These are phyloP conservation scores for Megaptera novaeangliae DNA, from an alignment of 2,113 vertebrate genomes.

Conservation along the genomic window DNA sequence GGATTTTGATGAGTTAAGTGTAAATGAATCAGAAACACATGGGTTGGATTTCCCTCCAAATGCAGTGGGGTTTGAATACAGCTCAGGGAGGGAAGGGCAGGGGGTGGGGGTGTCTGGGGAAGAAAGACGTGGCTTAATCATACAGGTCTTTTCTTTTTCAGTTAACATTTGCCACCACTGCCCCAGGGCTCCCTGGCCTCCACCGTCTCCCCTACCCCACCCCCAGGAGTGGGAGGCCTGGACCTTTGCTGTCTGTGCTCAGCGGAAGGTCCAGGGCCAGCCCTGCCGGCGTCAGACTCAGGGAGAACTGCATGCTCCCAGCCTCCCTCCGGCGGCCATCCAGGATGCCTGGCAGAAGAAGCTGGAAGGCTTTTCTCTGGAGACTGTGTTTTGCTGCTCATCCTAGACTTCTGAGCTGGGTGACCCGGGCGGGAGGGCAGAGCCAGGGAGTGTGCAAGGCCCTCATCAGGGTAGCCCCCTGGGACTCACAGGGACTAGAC, in stretches of 20 bases:
- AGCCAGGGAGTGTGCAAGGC: neutral
- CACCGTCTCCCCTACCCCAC: too few relatives aligned
- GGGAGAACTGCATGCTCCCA: neutral
- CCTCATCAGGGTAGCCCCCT: neutral
- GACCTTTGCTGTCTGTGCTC: neutral
- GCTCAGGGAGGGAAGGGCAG: constrained; percentile 12
- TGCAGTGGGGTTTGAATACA: constrained; percentile 60
- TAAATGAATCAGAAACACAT: constrained; percentile 77
- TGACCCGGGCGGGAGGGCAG: neutral
- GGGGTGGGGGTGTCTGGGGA: neutral
- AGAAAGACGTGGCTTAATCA: constrained; percentile 30
- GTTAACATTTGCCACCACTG: neutral
- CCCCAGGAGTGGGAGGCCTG: neutral
- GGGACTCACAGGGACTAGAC: neutral
- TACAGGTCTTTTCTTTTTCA: constrained; percentile 28
- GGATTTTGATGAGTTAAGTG: constrained; percentile 75
- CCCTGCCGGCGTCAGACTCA: neutral
- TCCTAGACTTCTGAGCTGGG: neutral
- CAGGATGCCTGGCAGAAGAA: constrained; percentile 25
- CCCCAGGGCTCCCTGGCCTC: neutral
- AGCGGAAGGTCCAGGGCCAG: neutral
- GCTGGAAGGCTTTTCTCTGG: constrained; percentile 24
- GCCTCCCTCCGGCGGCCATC: neutral
- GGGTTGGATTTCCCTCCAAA: constrained; percentile 69
- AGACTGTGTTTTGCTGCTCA: constrained; percentile 15